Base-by-base conservation (phyloP, 1,140 invertebrate species). In the Pseudomyrmex sp. region DNA sequence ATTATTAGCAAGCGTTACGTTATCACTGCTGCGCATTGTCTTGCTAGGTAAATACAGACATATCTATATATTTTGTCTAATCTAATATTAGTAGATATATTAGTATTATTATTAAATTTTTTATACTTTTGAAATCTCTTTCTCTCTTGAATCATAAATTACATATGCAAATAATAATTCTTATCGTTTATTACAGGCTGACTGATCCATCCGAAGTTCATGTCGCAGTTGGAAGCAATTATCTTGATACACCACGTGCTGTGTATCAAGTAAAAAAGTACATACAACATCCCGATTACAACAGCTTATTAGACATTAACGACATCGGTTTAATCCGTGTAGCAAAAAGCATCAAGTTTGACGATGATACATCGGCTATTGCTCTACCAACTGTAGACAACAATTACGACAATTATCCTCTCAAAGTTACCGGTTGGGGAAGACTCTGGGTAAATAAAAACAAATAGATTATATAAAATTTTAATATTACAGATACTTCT, bases 1-100 rank as follows among this genome's bases (percentile, higher is more conserved):
- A 95, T 96, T 0, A 90, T 96, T 18, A 94, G 92, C 13, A 82
- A 88, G 1, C 89, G 92, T 70, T 95, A 92, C 80, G 91, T 96
- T 26, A 87, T 75, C 10, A 75, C 72, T 0, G 1, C 9, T 63
- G 72, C 72, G 9, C 13, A 63, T 7, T 75, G 72, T 75, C 15
- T 75, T 26, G 4, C 3, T 26, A 1, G 2, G 72, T 75, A 75
- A 35, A 7, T 35, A 35, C 35, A 7, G 5, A 35, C 35, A 35
- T 35, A 35, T 35, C 35, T 35, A 44, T 62, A 48, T 23, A 77
- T 56, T 54, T 15, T 61, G 61, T 44, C 9, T 52, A 2, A 15
- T 7, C 8, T 0, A 46, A 73, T 35, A 35, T 35, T 35, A 35
- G 5, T 7, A 35, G 5, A 35, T 7, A 5, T 7, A 35, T 35